Evolutionary conservation across 2,113 vertebrate genomes (phyloP).

Genomic region (Sapayoa aenigma): DNA sequence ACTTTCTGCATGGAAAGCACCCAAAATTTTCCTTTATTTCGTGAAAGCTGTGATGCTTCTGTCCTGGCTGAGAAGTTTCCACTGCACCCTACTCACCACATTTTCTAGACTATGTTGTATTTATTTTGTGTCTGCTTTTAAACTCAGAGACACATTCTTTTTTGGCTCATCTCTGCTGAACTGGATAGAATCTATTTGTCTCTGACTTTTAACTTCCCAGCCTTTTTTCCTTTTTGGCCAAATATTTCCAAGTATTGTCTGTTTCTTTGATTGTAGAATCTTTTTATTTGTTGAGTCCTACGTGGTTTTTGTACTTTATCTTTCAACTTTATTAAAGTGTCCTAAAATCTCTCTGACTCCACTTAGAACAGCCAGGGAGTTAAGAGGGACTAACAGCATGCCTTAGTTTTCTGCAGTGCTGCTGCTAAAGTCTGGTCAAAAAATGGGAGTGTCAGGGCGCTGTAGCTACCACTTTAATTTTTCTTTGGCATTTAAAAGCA

Average conservation of each 20-base stretch:
- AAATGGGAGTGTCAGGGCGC: not conserved
- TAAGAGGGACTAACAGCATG: not conserved
- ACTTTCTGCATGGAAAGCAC: not conserved
- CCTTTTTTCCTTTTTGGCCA: not conserved
- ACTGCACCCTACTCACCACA: not conserved
- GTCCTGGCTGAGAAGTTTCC: not conserved
- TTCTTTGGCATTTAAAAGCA: not conserved
- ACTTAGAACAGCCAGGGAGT: not conserved
- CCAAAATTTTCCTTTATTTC: not conserved
- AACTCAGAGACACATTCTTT: not conserved
- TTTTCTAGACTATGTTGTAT: not conserved
- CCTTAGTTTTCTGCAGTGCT: not conserved
- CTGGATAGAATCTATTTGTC: not conserved
- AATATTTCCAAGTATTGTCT: not conserved
- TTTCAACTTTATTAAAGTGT: not conserved
- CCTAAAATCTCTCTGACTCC: not conserved
- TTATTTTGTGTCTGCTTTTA: not conserved
- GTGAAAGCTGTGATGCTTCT: not conserved
- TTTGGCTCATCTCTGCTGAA: not conserved
- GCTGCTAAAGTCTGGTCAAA: not conserved
- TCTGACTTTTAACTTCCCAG: not conserved
- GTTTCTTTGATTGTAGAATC: not conserved
- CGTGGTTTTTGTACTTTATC: not conserved
- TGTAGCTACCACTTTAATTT: not conserved
- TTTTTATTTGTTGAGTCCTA: not conserved